phyloP scores from a whole-genome alignment of 2,888 invertebrate species.

The Tetranychus truncatus region DNA sequence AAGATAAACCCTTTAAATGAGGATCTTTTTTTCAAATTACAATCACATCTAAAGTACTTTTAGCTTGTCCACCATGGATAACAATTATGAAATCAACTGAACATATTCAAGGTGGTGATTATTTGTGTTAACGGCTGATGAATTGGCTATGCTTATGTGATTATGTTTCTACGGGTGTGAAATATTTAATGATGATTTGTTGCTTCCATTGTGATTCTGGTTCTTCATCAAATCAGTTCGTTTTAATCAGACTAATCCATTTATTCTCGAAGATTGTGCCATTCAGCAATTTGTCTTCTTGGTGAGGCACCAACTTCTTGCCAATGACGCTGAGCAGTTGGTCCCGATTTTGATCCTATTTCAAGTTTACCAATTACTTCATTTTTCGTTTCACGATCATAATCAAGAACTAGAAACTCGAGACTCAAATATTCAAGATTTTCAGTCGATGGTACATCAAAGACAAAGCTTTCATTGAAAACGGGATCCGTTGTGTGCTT shows the following conservation, averaged over 20 bases:
- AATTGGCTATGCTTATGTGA: too few relatives aligned
- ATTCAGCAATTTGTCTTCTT: slow-evolving; percentile 92
- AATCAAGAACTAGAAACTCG: slow-evolving; percentile 75
- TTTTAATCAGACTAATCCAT: slow-evolving; percentile 39
- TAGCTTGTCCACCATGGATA: too few relatives aligned
- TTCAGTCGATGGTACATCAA: slow-evolving; percentile 71
- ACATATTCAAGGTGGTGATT: too few relatives aligned
- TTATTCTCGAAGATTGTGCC: slow-evolving; percentile 76
- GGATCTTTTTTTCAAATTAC: too few relatives aligned
- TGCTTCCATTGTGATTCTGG: background rate
- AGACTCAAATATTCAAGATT: slow-evolving; percentile 62
- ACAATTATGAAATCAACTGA: too few relatives aligned
- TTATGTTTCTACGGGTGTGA: too few relatives aligned
- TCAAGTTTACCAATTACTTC: slow-evolving; percentile 93
- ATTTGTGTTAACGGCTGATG: too few relatives aligned
- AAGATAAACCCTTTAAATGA: too few relatives aligned
- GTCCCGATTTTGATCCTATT: slow-evolving; percentile 48
- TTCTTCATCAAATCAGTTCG: slow-evolving; percentile 42
- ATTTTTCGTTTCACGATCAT: slow-evolving; percentile 96
- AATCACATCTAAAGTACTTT: too few relatives aligned
- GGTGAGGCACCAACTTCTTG: slow-evolving; percentile 91
- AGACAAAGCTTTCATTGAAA: slow-evolving; percentile 96
- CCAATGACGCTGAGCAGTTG: slow-evolving; percentile 73
- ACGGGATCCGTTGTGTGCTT: slow-evolving; percentile 92
- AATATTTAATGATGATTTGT: background rate